These are phyloP conservation scores for Pica pica DNA, from an alignment of 2,113 vertebrate genomes.

Conservation along the genomic window DNA sequence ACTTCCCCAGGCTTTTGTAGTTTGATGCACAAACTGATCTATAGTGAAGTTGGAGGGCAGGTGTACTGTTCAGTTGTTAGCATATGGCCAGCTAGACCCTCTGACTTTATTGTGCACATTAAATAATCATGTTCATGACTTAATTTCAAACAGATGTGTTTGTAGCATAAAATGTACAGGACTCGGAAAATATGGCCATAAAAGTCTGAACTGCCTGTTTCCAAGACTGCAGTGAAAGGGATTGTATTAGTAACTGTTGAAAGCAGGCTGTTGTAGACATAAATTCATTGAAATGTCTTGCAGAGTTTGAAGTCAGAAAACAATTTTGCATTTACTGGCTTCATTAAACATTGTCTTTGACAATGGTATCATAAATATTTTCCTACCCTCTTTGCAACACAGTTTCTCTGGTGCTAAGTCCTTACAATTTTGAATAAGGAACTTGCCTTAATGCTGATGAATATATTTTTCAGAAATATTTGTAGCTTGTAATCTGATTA, in stretches of 20 bases:
- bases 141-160: constrained; percentile 19
- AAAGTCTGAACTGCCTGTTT: not conserved
- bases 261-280: not conserved
- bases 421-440: not conserved
- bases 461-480: not conserved
- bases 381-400: not conserved
- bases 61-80: not conserved
- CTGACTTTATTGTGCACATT: not conserved
- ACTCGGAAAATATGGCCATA: not conserved
- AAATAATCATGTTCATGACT: not conserved
- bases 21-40: not conserved
- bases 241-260: not conserved
- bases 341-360: not conserved
- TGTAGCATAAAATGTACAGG: not conserved
- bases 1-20: not conserved
- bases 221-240: not conserved
- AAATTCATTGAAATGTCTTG: not conserved
- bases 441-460: not conserved
- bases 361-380: not conserved
- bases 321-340: not conserved
- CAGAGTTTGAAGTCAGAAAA: not conserved
- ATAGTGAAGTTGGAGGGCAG: not conserved
- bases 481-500: not conserved
- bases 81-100: not conserved
- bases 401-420: not conserved